Percentiles rank a stretch among this genome's conserved stretches.
Conservation (phyloP, 2,113 vertebrate species). For the Eurystomus gularis region DNA sequence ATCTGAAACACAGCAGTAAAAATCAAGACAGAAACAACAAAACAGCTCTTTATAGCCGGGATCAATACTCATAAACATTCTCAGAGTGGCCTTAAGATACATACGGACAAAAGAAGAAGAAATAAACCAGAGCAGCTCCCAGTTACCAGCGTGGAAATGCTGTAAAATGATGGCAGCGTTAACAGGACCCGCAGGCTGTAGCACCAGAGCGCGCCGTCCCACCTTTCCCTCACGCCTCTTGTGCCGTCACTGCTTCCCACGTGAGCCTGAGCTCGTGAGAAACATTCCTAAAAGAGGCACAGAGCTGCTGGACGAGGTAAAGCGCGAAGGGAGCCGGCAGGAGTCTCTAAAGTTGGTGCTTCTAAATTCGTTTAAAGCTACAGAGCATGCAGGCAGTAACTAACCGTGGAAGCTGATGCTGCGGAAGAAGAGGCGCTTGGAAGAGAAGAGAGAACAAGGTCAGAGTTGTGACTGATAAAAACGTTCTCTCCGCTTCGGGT, state of each 20-base stretch:
- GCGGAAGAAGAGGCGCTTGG: background rate
- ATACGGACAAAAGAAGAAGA: background rate
- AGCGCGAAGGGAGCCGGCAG: background rate
- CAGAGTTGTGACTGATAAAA: background rate
- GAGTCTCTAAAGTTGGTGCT: background rate
- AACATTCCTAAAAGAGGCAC: background rate
- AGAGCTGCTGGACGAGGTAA: background rate
- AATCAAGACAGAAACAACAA: background rate
- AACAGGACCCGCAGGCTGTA: background rate
- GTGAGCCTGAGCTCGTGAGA: background rate
- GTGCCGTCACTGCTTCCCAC: background rate
- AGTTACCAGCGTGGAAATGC: background rate
- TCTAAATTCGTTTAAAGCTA: background rate
- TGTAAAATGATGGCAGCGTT: background rate
- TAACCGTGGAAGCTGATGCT: background rate
- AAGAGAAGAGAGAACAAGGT: background rate
- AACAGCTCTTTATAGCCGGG: background rate
- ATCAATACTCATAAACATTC: background rate
- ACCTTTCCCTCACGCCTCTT: background rate
- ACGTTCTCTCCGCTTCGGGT: background rate
- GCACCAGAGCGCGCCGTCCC: background rate
- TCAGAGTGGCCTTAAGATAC: background rate
- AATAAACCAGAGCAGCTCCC: constrained; percentile 14
- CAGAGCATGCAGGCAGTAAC: background rate
- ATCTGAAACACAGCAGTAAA: background rate